Conservation (phyloP, 53 echinoderm and acorn worm species). For the Glandiceps talaboti region DNA sequence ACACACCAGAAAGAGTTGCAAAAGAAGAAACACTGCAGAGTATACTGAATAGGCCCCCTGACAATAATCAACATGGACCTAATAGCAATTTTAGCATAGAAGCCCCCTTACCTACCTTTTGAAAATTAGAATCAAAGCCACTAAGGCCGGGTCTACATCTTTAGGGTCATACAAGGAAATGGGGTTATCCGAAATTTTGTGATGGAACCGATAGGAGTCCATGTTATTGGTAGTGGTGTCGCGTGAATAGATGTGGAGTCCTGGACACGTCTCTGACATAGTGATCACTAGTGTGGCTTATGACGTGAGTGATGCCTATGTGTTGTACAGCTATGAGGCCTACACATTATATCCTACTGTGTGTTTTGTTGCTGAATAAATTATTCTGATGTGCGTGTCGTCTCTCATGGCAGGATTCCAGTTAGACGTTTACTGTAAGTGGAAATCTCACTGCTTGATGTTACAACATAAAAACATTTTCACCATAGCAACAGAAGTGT, state of each 20-base stretch:
- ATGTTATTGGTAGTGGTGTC: neutral
- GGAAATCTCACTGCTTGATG: too few relatives aligned
- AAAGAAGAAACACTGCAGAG: too few relatives aligned
- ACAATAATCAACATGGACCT: neutral
- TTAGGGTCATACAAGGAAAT: slow-evolving; percentile 7
- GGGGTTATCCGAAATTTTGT: neutral
- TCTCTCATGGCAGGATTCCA: too few relatives aligned
- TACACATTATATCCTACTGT: neutral
- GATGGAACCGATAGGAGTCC: neutral
- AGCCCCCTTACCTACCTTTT: slow-evolving; percentile 36
- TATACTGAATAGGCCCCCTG: neutral
- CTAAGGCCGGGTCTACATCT: slow-evolving; percentile 42
- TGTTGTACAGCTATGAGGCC: slow-evolving; percentile 5
- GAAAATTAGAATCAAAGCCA: slow-evolving; percentile 48
- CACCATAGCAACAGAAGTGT: too few relatives aligned
- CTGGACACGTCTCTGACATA: neutral
- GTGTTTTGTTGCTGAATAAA: neutral
- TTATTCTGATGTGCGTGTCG: neutral
- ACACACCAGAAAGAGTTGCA: too few relatives aligned
- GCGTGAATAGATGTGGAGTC: neutral
- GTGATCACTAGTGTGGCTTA: neutral
- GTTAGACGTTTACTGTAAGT: too few relatives aligned
- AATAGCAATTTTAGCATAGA: neutral
- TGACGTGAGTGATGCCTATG: neutral
- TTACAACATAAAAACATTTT: too few relatives aligned